Evolutionary conservation across 2,888 invertebrate species (phyloP).

Genomic region (Ochropacha duplaris): DNA sequence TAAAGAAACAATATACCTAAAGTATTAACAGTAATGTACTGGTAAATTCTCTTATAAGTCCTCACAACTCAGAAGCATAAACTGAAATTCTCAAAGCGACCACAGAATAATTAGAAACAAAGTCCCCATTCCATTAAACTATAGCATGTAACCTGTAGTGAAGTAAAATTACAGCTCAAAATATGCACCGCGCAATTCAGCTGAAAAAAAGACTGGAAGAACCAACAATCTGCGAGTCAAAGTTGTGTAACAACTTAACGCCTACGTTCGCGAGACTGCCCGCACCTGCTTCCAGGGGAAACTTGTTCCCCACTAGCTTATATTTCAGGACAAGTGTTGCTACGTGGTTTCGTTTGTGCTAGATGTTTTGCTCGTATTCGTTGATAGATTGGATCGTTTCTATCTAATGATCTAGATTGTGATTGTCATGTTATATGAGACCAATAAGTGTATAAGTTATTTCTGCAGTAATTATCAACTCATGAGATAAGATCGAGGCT

Average conservation of each 20-base stretch:
- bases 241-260: constrained; percentile 55
- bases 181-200: constrained; percentile 24
- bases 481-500: too few species aligned
- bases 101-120: not conserved
- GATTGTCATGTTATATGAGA: too few species aligned
- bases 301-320: constrained; percentile 23
- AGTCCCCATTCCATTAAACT: constrained; percentile 15
- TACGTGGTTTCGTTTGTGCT: not conserved
- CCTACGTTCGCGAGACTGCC: constrained; percentile 35
- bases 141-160: constrained; percentile 18
- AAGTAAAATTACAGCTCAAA: constrained; percentile 21
- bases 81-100: not conserved
- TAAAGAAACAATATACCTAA: too few species aligned
- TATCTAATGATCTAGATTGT: not conserved
- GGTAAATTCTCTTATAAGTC: not conserved
- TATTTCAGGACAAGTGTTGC: not conserved
- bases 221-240: constrained; percentile 41
- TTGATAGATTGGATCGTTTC: too few species aligned
- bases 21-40: not conserved
- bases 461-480: too few species aligned
- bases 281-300: constrained; percentile 39
- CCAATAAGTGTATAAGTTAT: too few species aligned
- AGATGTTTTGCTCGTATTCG: not conserved
- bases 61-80: not conserved
- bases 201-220: constrained; percentile 34